These are phyloP conservation scores for Albula goreensis DNA, from an alignment of 2,113 vertebrate genomes.

Conservation along the genomic window DNA sequence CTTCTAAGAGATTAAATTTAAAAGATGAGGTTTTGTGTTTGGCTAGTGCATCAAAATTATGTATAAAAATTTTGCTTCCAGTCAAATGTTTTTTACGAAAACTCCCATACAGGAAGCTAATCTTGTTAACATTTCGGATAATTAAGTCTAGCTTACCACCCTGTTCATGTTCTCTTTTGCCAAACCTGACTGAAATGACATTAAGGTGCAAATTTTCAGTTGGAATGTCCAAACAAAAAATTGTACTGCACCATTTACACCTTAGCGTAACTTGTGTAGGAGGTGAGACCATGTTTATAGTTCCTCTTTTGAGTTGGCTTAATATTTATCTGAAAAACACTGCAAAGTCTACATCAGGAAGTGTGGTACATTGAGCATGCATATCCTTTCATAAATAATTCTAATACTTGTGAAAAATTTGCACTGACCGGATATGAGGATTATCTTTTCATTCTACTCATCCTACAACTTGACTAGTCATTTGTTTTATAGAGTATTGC, in stretches of 20 bases:
- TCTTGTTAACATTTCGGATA: background rate
- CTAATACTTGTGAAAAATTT: background rate
- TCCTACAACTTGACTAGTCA: background rate
- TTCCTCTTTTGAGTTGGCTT: slow-evolving; percentile 4
- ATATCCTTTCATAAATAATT: background rate
- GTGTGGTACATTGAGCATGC: slow-evolving; percentile 18
- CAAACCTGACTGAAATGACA: background rate
- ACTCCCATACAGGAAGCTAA: background rate
- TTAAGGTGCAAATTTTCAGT: background rate
- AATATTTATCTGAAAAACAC: slow-evolving; percentile 14
- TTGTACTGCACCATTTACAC: slow-evolving; percentile 1
- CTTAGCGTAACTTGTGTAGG: background rate
- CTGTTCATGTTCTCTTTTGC: background rate
- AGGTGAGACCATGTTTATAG: background rate
- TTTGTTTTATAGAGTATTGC: background rate
- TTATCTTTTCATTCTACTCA: background rate
- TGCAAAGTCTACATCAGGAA: slow-evolving; percentile 8
- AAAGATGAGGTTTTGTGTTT: background rate
- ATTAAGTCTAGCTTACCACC: background rate
- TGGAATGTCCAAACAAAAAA: background rate
- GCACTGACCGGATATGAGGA: background rate
- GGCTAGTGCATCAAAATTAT: slow-evolving; percentile 13
- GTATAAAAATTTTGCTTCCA: slow-evolving; percentile 33
- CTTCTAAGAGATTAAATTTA: slow-evolving; percentile 29
- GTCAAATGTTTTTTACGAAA: slow-evolving; percentile 16